Percentiles rank a stretch among this genome's conserved stretches.
These are phyloP conservation scores for Rhingia campestris DNA, from an alignment of 2,888 invertebrate genomes.

Conservation along the genomic window DNA sequence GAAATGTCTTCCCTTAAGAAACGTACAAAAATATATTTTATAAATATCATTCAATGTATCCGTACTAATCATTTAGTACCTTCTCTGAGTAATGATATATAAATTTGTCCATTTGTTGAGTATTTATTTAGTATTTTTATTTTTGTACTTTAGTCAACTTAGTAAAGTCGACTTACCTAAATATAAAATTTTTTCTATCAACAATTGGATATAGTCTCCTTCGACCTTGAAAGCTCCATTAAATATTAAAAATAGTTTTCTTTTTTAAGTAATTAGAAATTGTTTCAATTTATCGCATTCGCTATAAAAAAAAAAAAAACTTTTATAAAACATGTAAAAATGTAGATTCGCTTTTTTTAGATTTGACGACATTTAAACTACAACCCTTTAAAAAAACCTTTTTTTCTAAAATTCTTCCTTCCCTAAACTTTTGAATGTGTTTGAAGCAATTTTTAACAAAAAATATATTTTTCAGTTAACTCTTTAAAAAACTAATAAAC, in stretches of 20 bases:
- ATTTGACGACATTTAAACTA: conserved; percentile 3
- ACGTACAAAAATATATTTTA: conserved; percentile 27
- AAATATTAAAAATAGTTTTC: conserved; percentile 34
- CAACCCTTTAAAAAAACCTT: conserved; percentile 10
- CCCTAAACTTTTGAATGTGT: conserved; percentile 21
- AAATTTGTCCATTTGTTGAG: not conserved
- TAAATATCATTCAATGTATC: conserved; percentile 39
- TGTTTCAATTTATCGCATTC: conserved; percentile 48
- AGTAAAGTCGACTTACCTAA: conserved; percentile 16
- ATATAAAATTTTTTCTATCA: conserved; percentile 40
- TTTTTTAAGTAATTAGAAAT: conserved; percentile 45
- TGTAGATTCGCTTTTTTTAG: conserved; percentile 52
- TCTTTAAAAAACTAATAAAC: conserved; percentile 8
- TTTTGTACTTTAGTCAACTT: conserved; percentile 21
- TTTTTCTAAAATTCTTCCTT: conserved; percentile 2
- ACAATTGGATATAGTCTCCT: conserved; percentile 68
- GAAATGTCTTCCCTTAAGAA: conserved; percentile 40
- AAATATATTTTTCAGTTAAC: not conserved
- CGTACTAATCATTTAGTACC: conserved; percentile 28
- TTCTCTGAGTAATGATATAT: conserved; percentile 13
- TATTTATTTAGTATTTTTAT: conserved; percentile 1
- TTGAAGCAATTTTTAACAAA: conserved; percentile 49
- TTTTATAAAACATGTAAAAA: not conserved
- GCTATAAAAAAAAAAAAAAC: conserved; percentile 2
- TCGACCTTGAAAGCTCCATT: conserved; percentile 52